Percentiles rank a stretch among this genome's conserved stretches.
phyloP scores from a whole-genome alignment of 2,113 vertebrate genomes.

The Collichthys lucidus region DNA sequence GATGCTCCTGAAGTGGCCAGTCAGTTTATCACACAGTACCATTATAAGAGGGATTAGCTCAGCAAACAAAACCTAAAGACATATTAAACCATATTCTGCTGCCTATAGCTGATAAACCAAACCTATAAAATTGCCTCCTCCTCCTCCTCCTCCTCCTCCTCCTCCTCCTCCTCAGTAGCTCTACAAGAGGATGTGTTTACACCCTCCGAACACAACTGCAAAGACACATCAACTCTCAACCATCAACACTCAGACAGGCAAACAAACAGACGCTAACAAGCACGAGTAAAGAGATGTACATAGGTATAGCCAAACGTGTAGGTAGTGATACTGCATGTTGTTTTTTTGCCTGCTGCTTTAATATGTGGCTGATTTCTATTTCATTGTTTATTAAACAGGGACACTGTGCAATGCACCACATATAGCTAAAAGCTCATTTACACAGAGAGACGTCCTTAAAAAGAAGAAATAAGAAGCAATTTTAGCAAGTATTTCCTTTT shows the following conservation, averaged over 20 bases:
- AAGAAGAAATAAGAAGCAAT: neutral
- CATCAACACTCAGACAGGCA: neutral
- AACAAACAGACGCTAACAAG: neutral
- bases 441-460: neutral
- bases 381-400: neutral
- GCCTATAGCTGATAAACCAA: conserved; percentile 11
- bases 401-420: neutral
- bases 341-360: too few relatives aligned
- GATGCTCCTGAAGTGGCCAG: neutral
- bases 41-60: neutral
- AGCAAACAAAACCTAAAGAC: neutral
- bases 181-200: neutral
- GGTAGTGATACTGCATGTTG: too few relatives aligned
- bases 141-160: too few relatives aligned
- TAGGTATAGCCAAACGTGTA: too few relatives aligned
- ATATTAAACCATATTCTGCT: neutral
- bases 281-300: neutral
- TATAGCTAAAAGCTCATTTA: neutral
- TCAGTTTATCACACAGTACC: neutral
- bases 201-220: neutral
- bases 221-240: neutral
- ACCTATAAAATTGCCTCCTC: neutral
- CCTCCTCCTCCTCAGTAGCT: neutral
- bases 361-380: neutral
- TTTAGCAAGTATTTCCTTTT: neutral